Conservation (phyloP, 2,888 invertebrate species). For the Tenodera sinensis region DNA sequence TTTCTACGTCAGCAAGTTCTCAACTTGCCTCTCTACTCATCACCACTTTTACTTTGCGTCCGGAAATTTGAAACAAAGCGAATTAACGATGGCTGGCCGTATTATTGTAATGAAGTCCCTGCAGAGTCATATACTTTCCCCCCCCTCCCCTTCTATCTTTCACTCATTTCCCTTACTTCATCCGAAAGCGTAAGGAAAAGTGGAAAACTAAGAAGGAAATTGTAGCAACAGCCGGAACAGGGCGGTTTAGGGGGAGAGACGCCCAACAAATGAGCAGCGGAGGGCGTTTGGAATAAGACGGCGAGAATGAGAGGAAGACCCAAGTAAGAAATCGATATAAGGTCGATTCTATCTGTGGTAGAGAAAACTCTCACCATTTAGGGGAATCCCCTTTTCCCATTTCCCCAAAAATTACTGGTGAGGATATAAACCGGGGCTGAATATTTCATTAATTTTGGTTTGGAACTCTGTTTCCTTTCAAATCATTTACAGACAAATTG, state of each 20-base stretch:
- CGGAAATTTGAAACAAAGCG: constrained; percentile 31
- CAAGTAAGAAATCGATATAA: constrained; percentile 14
- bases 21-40: constrained; percentile 14
- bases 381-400: not conserved
- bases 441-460: too few species aligned
- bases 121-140: not conserved
- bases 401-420: not conserved
- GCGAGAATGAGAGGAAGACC: not conserved
- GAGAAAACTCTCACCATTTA: not conserved
- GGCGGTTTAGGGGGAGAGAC: constrained; percentile 13
- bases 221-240: constrained; percentile 16
- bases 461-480: too few species aligned
- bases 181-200: constrained; percentile 13
- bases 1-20: constrained; percentile 11
- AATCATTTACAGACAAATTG: too few species aligned
- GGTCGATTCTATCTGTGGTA: not conserved
- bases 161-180: not conserved
- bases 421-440: too few species aligned
- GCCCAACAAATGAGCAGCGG: constrained; percentile 21
- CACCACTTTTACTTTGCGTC: constrained; percentile 21
- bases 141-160: constrained; percentile 1
- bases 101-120: constrained; percentile 29
- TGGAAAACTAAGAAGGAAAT: constrained; percentile 27
- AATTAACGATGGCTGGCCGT: constrained; percentile 28
- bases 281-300: not conserved